Percentiles rank a stretch among this genome's conserved stretches.
Conservation (phyloP, 2,113 vertebrate genomes). For the Pitta sordida region DNA sequence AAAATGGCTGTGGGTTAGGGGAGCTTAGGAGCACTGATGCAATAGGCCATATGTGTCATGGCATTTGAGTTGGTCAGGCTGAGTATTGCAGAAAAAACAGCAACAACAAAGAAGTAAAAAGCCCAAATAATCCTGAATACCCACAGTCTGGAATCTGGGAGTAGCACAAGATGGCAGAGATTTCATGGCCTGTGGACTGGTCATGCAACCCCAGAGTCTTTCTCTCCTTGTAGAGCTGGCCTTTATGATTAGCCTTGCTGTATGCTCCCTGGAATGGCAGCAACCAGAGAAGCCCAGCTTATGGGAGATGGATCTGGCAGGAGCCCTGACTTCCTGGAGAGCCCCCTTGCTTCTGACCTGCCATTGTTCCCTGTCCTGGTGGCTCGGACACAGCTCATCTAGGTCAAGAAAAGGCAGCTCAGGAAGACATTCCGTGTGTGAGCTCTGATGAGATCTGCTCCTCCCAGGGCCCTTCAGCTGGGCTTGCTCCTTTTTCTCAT, state of each 20-base stretch:
- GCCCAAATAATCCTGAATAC: neutral
- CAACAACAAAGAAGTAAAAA: neutral
- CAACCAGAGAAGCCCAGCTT: neutral
- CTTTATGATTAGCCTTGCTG: neutral
- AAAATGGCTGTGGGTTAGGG: neutral
- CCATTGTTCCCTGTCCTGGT: neutral
- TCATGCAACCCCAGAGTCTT: neutral
- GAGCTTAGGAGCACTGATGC: neutral
- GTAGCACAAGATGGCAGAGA: neutral
- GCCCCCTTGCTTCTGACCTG: neutral
- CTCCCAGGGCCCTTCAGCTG: neutral
- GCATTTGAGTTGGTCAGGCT: neutral
- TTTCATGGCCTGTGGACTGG: neutral
- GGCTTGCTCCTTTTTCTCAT: constrained; percentile 20
- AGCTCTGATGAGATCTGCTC: neutral
- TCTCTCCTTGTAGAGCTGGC: neutral
- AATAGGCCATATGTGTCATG: neutral
- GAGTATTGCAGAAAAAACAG: neutral
- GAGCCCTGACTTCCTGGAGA: neutral
- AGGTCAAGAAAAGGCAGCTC: neutral
- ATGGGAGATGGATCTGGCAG: neutral
- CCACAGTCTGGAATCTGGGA: neutral
- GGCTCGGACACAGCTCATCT: neutral
- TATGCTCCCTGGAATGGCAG: neutral
- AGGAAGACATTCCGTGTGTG: neutral